Evolutionary conservation across 2,113 vertebrate genomes (phyloP).

Genomic region (Saguinus midas): DNA sequence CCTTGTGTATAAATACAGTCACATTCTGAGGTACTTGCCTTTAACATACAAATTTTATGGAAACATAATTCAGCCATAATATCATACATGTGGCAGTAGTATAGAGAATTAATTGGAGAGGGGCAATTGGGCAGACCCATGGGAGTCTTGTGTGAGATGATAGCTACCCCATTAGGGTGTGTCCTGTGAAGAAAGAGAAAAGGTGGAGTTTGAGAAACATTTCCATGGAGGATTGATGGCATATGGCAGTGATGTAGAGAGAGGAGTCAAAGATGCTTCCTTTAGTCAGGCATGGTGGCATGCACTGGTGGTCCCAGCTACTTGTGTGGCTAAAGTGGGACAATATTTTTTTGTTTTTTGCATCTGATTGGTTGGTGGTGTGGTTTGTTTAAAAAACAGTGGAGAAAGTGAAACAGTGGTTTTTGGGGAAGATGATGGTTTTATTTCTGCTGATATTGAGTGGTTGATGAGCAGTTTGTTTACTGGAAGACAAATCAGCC

Average conservation of each 20-base stretch:
- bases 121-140: not conserved
- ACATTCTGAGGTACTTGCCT: not conserved
- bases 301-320: no score
- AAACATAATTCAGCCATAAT: not conserved
- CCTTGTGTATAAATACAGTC: not conserved
- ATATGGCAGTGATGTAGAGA: not conserved
- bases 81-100: not conserved
- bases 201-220: not conserved
- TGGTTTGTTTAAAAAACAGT: constrained; percentile 15
- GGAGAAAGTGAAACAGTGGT: not conserved
- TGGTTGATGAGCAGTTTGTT: not conserved
- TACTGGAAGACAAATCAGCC: not conserved
- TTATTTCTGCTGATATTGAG: not conserved
- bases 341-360: not conserved
- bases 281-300: not conserved
- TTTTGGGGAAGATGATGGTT: not conserved
- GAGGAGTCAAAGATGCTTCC: not conserved
- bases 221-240: not conserved
- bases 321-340: no score
- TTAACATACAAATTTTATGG: not conserved
- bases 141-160: not conserved
- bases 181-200: not conserved
- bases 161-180: not conserved
- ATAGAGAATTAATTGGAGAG: not conserved
- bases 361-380: not conserved